These are phyloP conservation scores for Caerostris darwini DNA, from an alignment of 1,140 invertebrate genomes.

Conservation along the genomic window DNA sequence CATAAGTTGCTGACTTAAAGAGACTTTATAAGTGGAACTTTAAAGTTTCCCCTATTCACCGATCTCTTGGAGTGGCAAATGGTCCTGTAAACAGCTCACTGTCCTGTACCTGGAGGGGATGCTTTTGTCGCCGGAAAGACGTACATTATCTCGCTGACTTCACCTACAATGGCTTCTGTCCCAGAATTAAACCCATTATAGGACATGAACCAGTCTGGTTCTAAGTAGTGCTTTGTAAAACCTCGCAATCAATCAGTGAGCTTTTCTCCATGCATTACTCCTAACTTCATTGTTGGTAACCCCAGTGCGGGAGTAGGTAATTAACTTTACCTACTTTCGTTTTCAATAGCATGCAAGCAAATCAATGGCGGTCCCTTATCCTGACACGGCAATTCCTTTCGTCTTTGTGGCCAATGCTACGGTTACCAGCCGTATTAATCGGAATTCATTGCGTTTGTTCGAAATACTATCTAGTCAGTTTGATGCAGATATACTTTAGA, in stretches of 20 bases:
- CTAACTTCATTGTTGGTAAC: slow-evolving; percentile 58
- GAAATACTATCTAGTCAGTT: background rate
- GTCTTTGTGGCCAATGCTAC: slow-evolving; percentile 14
- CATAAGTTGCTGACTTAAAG: too few species aligned
- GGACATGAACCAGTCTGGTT: background rate
- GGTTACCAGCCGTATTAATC: slow-evolving; percentile 29
- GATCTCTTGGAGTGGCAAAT: background rate
- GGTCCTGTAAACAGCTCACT: background rate
- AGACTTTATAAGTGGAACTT: background rate
- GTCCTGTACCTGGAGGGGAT: slow-evolving; percentile 13
- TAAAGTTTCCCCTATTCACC: background rate
- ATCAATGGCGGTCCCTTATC: slow-evolving; percentile 47
- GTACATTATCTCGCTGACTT: slow-evolving; percentile 41
- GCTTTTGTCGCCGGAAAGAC: background rate
- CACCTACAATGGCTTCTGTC: background rate
- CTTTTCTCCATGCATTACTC: slow-evolving; percentile 44
- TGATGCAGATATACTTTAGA: slow-evolving; percentile 8
- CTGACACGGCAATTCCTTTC: slow-evolving; percentile 44
- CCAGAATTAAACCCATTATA: slow-evolving; percentile 15
- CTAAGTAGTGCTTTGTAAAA: slow-evolving; percentile 2
- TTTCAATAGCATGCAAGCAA: slow-evolving; percentile 55
- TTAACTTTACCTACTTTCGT: slow-evolving; percentile 66
- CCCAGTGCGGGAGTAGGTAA: slow-evolving; percentile 38
- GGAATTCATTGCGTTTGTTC: slow-evolving; percentile 46
- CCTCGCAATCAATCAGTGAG: slow-evolving; percentile 50